Base-by-base conservation (phyloP, 2,113 vertebrate species). In the Lucifuga dentata region DNA sequence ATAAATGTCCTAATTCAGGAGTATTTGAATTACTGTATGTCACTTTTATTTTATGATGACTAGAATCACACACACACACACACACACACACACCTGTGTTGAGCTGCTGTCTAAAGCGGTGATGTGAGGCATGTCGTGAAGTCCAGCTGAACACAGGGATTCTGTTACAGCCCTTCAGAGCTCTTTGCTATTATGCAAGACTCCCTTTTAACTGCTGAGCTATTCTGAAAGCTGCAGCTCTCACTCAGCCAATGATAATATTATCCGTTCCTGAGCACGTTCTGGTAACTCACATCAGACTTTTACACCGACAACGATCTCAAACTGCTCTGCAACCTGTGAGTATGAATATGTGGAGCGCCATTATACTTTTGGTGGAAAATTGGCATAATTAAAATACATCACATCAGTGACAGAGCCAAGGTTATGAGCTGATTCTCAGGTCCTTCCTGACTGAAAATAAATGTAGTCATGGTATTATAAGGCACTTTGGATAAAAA, bases 401-500 rank as follows among this genome's bases (percentile, higher is more conserved):
- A 57, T 11, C 16, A 38, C 2, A 20, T 5, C 19, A 13, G 20
- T 64, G 52, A 53, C 53, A n/a, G 21, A 57, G 32, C 15, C 44
- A 39, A 39, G 21, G 17, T 20, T 50, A 50, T 19, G 21, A 20
- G 58, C 17, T 16, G 1, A 46, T 29, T 29, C 26, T 29, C 26
- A 7, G 26, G 26, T 29, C 26, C 26, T 3, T 29, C 26, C 26
- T 7, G 3, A 39, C 15, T 45, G 44, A 57, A 70, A 67, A 59
- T 11, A 2, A 12, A 23, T 43, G 32, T 4, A n/a, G 23, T 68
- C 68, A 56, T 26, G 16, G 29, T 46, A 19, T 12, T 15, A 32
- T 49, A 53, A 57, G 26, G 33, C 46, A 35, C 38, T 80, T 65
- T 73, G 50, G 12, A 68, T 64, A 56, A 64, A 32, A 32, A 64